These are phyloP conservation scores for Pachymerium ferrugineum DNA, from an alignment of 2,888 invertebrate species.

Conservation along the genomic window DNA sequence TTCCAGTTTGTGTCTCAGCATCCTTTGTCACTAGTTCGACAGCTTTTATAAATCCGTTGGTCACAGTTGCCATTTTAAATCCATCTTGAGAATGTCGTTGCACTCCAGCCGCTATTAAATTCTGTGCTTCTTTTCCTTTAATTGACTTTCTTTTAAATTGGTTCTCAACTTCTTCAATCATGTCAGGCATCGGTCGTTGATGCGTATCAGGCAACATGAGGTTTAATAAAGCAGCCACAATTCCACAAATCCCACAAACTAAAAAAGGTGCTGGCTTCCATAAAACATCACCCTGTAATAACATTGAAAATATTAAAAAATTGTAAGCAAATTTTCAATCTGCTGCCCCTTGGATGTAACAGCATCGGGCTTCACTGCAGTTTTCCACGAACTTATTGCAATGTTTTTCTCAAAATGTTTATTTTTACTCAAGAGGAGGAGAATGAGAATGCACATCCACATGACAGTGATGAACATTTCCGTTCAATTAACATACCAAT, in stretches of 20 bases:
- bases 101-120: not conserved
- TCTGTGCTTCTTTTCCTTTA: not conserved
- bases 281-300: not conserved
- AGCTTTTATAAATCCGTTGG: not conserved
- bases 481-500: conserved; percentile 38
- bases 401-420: no score
- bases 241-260: conserved; percentile 5
- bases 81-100: not conserved
- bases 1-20: not conserved
- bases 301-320: no score
- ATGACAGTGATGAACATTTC: not conserved
- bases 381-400: no score
- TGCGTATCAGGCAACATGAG: conserved; percentile 30
- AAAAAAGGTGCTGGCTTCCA: conserved; percentile 28
- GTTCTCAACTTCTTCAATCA: conserved; percentile 30
- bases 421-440: not conserved
- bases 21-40: not conserved
- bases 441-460: not conserved
- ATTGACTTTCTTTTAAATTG: not conserved
- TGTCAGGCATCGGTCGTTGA: conserved; percentile 4
- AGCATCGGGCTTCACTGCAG: no score
- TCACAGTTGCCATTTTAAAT: not conserved
- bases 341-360: no score
- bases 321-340: no score
- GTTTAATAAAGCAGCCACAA: conserved; percentile 19